These are phyloP conservation scores for Malurus cyaneus DNA, from an alignment of 2,113 vertebrate genomes.

Conservation along the genomic window DNA sequence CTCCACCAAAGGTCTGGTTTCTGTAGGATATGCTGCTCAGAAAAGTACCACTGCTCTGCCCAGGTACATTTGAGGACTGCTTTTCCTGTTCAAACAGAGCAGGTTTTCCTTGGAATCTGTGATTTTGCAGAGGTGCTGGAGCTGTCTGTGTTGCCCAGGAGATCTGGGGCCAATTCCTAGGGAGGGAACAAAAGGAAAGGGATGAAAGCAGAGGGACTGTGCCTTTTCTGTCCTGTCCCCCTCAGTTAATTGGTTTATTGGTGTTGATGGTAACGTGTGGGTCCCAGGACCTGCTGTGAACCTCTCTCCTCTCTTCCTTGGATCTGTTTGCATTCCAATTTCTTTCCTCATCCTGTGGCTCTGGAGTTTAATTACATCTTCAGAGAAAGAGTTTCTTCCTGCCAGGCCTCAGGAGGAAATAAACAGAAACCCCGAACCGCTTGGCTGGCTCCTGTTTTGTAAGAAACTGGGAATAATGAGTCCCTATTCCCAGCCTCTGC, in stretches of 20 bases:
- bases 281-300: not conserved
- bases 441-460: not conserved
- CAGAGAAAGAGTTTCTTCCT: slow-evolving; percentile 22
- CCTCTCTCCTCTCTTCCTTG: not conserved
- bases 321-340: not conserved
- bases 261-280: fast-evolving
- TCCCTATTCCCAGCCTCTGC: not conserved
- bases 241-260: not conserved
- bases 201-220: not conserved
- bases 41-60: not conserved
- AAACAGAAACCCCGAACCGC: not conserved
- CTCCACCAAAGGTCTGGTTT: not conserved
- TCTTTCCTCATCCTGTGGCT: slow-evolving; percentile 29
- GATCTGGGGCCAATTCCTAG: not conserved
- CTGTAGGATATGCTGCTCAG: not conserved
- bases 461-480: not conserved
- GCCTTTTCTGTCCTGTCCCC: not conserved
- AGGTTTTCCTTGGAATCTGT: not conserved
- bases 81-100: not conserved
- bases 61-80: fast-evolving
- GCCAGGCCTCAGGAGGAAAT: not conserved
- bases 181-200: not conserved
- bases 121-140: not conserved
- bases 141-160: not conserved
- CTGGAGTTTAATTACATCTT: slow-evolving; percentile 29